These are phyloP conservation scores for Graptemys geographica DNA, from an alignment of 2,797 vertebrate genomes.

Conservation along the genomic window DNA sequence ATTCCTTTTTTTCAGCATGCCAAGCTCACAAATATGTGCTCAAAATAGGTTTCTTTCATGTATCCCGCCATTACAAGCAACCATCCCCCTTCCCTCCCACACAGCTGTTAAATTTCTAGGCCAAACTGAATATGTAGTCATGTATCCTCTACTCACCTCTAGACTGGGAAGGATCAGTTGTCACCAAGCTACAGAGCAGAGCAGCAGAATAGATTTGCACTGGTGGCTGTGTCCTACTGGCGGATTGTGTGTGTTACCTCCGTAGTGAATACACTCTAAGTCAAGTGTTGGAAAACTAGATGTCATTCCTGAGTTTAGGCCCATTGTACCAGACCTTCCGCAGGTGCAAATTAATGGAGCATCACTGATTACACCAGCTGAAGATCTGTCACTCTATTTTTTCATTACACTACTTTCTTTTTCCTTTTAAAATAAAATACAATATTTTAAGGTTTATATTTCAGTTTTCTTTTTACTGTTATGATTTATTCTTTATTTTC, in stretches of 20 bases:
- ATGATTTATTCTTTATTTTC: neutral
- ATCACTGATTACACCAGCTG: neutral
- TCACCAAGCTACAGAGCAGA: neutral
- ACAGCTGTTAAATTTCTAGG: neutral
- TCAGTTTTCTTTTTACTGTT: neutral
- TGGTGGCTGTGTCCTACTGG: neutral
- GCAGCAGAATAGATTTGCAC: neutral
- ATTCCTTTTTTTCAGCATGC: neutral
- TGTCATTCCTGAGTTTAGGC: neutral
- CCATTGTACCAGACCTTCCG: neutral
- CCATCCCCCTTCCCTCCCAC: slow-evolving; percentile 1
- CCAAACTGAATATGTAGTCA: neutral
- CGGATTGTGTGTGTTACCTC: neutral
- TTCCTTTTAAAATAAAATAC: neutral
- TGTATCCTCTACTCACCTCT: neutral
- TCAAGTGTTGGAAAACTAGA: neutral
- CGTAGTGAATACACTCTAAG: neutral
- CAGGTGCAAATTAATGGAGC: neutral
- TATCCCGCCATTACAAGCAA: neutral
- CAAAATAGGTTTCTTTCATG: neutral
- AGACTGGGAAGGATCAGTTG: neutral
- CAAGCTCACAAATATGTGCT: neutral
- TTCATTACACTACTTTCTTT: neutral
- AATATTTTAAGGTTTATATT: neutral
- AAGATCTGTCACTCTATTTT: neutral